Conservation (phyloP, 2,113 vertebrate genomes). For the Delphinus delphis region DNA sequence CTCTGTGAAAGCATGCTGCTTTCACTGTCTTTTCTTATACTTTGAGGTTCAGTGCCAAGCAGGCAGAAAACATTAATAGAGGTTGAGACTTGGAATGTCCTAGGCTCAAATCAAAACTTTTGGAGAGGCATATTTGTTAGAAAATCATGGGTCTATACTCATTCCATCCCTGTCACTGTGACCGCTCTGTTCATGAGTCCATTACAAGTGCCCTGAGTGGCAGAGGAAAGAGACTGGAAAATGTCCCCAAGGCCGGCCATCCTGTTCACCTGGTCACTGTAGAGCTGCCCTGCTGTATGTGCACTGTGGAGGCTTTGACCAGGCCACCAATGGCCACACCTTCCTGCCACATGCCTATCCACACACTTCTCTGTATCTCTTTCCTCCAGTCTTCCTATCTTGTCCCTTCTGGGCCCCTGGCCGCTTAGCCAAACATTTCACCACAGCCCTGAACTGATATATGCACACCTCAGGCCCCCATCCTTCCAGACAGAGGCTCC, state of each 20-base stretch:
- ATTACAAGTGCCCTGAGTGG: not conserved
- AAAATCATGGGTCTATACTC: not conserved
- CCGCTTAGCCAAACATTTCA: not conserved
- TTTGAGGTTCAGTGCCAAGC: not conserved
- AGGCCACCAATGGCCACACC: too few relatives aligned
- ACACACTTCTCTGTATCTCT: not conserved
- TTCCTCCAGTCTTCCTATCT: not conserved
- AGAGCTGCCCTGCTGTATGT: not conserved
- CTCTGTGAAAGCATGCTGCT: accelerated
- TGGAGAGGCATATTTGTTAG: not conserved
- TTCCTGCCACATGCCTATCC: not conserved
- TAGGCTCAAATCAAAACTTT: too few relatives aligned
- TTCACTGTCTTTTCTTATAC: too few relatives aligned
- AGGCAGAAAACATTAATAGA: not conserved
- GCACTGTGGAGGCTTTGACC: too few relatives aligned
- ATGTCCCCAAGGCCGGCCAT: not conserved
- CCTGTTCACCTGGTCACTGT: too few relatives aligned
- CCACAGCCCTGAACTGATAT: not conserved
- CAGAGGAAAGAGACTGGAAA: not conserved
- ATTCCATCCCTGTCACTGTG: not conserved
- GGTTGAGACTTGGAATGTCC: not conserved
- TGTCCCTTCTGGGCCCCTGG: not conserved
- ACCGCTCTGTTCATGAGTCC: too few relatives aligned
- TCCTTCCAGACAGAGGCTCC: not conserved
- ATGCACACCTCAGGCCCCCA: not conserved